These are phyloP conservation scores for Dermatemys mawii DNA, from an alignment of 2,113 vertebrate species.

Conservation along the genomic window DNA sequence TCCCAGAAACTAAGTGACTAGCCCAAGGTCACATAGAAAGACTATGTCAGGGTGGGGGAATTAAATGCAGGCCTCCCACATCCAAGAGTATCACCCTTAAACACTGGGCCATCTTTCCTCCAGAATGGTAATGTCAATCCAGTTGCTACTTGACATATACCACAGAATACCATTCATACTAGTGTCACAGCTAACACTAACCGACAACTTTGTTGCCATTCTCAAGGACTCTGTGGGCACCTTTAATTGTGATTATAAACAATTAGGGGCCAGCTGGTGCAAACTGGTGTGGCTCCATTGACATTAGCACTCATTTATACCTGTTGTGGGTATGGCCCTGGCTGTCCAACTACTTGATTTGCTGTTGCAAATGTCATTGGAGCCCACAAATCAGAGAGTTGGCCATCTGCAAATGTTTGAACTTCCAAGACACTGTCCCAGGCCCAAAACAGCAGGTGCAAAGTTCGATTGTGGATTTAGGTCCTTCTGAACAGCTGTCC, in stretches of 20 bases:
- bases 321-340: neutral
- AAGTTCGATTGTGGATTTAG: neutral
- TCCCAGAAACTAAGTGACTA: neutral
- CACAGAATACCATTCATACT: neutral
- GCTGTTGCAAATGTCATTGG: neutral
- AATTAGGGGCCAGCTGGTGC: neutral
- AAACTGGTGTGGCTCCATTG: neutral
- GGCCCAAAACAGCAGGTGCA: neutral
- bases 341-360: neutral
- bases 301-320: neutral
- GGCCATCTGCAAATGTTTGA: neutral
- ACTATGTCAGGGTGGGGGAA: neutral
- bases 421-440: neutral
- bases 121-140: neutral
- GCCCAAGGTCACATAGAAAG: neutral
- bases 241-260: neutral
- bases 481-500: neutral
- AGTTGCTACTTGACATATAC: neutral
- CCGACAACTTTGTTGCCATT: neutral
- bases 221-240: neutral
- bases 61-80: neutral
- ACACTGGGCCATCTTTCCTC: neutral
- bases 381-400: fast-evolving
- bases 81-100: neutral
- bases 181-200: neutral